These are phyloP conservation scores for Acanthurus tractus DNA, from an alignment of 2,797 vertebrate species.

Conservation along the genomic window DNA sequence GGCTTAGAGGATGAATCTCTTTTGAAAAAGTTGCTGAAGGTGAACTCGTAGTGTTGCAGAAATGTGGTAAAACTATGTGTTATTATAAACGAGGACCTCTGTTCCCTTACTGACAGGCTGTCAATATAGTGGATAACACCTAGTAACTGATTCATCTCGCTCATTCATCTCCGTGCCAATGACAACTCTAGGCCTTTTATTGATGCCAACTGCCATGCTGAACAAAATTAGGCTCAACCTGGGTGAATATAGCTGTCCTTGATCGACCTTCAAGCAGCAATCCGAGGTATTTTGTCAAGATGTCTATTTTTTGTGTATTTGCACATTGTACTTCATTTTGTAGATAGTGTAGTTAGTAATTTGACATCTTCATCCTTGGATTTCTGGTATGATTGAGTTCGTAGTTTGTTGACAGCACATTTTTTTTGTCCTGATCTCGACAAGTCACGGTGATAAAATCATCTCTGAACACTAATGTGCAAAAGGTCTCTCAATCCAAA, in stretches of 20 bases:
- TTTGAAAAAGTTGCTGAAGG: constrained; percentile 37
- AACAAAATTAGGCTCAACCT: constrained; percentile 27
- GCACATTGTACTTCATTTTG: neutral
- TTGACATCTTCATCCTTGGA: neutral
- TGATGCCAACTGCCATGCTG: constrained; percentile 7
- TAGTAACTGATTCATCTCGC: constrained; percentile 24
- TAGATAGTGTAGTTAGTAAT: neutral
- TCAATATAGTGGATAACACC: constrained; percentile 17
- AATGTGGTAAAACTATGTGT: constrained; percentile 18
- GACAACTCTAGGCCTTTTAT: constrained; percentile 21
- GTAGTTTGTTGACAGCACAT: neutral
- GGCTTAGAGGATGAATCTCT: constrained; percentile 28
- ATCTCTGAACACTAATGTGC: neutral
- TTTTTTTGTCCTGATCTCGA: neutral
- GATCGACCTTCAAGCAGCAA: constrained; percentile 29
- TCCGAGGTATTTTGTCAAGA: constrained; percentile 10
- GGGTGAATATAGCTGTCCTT: constrained; percentile 11
- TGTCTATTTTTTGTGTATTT: constrained; percentile 7
- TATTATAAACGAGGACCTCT: constrained; percentile 21
- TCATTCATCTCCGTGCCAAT: constrained; percentile 13
- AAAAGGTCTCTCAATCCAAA: neutral
- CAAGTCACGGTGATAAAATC: neutral
- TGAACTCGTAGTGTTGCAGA: constrained; percentile 9
- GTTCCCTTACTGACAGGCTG: constrained; percentile 10
- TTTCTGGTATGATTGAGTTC: constrained; percentile 17